Percentiles rank a stretch among this genome's conserved stretches.
phyloP scores from a whole-genome alignment of 2,797 vertebrate species.

The Rallus crepitans region DNA sequence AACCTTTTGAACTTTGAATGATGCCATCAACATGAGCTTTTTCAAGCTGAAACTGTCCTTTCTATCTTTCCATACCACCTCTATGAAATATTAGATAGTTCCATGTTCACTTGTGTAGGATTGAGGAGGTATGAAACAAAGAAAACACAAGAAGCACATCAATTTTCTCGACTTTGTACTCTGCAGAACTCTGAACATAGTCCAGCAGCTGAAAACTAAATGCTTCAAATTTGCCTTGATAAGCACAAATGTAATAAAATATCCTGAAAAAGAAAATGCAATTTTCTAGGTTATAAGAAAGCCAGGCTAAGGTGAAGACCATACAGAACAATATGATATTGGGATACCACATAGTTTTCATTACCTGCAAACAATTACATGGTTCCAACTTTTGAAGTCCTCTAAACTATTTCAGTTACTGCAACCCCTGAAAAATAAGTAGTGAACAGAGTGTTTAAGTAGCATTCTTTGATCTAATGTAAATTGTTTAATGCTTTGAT shows the following conservation, averaged over 20 bases:
- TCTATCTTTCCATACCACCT: neutral
- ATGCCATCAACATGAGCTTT: neutral
- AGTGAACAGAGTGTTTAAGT: neutral
- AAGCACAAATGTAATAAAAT: neutral
- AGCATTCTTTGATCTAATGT: neutral
- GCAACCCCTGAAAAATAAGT: slow-evolving; percentile 14
- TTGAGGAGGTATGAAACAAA: neutral
- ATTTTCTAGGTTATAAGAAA: neutral
- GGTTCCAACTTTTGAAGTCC: neutral
- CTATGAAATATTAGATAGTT: neutral
- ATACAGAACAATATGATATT: neutral
- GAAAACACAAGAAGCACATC: neutral
- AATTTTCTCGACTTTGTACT: neutral
- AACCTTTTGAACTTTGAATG: neutral
- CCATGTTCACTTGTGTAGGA: neutral
- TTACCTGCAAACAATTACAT: neutral
- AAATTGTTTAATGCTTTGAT: neutral
- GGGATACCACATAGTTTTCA: neutral
- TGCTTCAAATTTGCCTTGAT: neutral
- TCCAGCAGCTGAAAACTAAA: neutral
- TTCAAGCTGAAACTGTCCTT: neutral
- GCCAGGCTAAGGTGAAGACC: neutral
- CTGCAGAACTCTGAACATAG: neutral
- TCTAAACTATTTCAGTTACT: neutral
- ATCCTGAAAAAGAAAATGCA: neutral